phyloP scores from a whole-genome alignment of 2,888 invertebrate species.

The Caenorhabditis becei region DNA sequence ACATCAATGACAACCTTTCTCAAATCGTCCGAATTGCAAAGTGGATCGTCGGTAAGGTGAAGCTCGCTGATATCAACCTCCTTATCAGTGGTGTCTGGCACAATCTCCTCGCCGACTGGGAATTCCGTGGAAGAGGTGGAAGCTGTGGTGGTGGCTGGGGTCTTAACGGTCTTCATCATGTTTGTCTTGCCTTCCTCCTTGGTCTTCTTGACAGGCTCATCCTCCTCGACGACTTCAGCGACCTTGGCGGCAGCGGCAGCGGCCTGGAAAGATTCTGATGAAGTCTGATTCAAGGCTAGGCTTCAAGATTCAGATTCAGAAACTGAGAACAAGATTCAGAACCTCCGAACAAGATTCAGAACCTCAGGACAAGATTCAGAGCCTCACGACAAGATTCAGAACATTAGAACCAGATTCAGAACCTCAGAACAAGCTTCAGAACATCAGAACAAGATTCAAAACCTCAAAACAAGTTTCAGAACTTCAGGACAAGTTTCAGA shows the following conservation, averaged over 20 bases:
- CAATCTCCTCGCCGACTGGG: constrained; percentile 61
- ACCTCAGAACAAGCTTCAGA: too few relatives aligned
- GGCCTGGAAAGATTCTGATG: constrained; percentile 35
- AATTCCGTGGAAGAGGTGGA: constrained; percentile 46
- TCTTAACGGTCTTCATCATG: constrained; percentile 31
- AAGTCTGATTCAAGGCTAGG: too few relatives aligned
- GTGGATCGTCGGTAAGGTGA: constrained; percentile 78
- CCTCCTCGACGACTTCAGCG: constrained; percentile 68
- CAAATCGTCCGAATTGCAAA: constrained; percentile 80
- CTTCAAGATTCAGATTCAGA: too few relatives aligned
- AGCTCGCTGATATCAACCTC: constrained; percentile 72
- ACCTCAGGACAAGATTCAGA: too few relatives aligned
- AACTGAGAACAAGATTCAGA: constrained; percentile 7
- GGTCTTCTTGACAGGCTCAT: constrained; percentile 51
- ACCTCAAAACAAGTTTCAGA: too few relatives aligned
- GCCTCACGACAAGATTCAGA: too few relatives aligned
- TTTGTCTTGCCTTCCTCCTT: constrained; percentile 51
- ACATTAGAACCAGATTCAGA: too few relatives aligned
- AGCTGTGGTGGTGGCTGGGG: constrained; percentile 26
- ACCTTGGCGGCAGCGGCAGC: constrained; percentile 67
- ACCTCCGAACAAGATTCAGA: too few relatives aligned
- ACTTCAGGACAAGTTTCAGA: too few relatives aligned
- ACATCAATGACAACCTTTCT: constrained; percentile 76
- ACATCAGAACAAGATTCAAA: too few relatives aligned
- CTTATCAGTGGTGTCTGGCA: constrained; percentile 63